Evolutionary conservation across 2,888 invertebrate species (phyloP), one percentile per base, ranked within the genome.

Genomic region (Tetramorium bicarinatum): DNA sequence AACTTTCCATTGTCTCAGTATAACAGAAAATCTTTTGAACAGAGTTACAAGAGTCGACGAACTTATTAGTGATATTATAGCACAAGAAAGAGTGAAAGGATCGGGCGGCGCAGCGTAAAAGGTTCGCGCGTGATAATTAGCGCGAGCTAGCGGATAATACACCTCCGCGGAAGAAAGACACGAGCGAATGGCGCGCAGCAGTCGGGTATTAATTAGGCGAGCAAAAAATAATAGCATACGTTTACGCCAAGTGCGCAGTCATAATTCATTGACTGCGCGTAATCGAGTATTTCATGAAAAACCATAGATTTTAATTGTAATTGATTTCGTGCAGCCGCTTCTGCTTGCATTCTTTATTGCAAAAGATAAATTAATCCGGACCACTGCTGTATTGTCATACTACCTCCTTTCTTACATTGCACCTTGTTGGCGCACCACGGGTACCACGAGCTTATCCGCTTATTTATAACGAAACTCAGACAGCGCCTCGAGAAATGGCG

Each of bases 11-110:
- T 38, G 49, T 72, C 15, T 13, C 1, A 54, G 44, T 34, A 11
- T 72, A 0, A 29, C 47, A 21, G 34, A 4, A 4, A 4, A 4
- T n/a, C 13, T 80, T 79, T 69, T 38, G 59, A 79, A 71, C 71
- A 47, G 41, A 47, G 6, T 59, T 49, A 25, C 38, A 49, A 38
- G 6, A 80, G 38, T 80, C 49, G 25, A 38, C 18, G 34, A 34
- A 79, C 11, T 61, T 79, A 79, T 69, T 29, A 54, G 52, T 75
- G 69, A 71, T 75, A 81, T 76, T 64, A n/a, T 59, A 44, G 13
- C 56, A 25, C 59, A 71, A 74, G 74, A 69, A 75, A 85, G 71
- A 85, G 87, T 88, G 90, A 89, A 89, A 88, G 90, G 74, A 77
- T 82, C 66, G 86, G 79, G 47, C 71, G 47, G 52, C 59, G 72